Evolutionary conservation across 1,140 invertebrate species (phyloP), one percentile per base, ranked within the genome.

Genomic region (Tribolium castaneum): DNA sequence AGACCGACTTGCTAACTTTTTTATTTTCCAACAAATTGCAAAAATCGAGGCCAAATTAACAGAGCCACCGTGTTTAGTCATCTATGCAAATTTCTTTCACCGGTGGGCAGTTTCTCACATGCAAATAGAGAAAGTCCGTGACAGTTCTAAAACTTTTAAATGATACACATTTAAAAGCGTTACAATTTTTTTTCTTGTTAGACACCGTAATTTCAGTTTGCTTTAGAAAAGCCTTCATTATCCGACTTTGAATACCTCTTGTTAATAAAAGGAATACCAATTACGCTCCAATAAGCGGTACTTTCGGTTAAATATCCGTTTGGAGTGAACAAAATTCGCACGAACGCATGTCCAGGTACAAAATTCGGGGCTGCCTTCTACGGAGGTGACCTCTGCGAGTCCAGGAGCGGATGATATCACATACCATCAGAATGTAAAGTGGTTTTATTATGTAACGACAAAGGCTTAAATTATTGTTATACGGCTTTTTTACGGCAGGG

Each of bases 281-380:
- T 59, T 59, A 59, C 54, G 22, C 54, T 30, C 22, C n/a, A 59
- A 10, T 66, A 22, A 34, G 45, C 59, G 30, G 30, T 62, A 66
- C 59, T 66, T 66, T 66, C 59, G 10, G 59, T 66, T 66, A 30
- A 39, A 66, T 13, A 66, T 66, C 54, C 54, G 54, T 66, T 45
- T 66, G 30, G 14, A 66, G 3, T 66, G 25, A 13, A 14, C 7
- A 59, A 59, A 59, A 59, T 66, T 14, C 59, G 59, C 14, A n/a
- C 54, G 19, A 19, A 59, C 59, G 25, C 25, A 35, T n/a, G 59
- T 35, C 7, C 25, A 66, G 25, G 25, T 66, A 19, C 2, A 62
- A 22, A 35, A 66, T 66, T 66, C 2, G 59, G 25, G 30, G 59
- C 30, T 35, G 59, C 30, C 22, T 9, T 66, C 30, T 66, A 66